A percentile compares a stretch with the other conserved stretches of the same genome.
phyloP scores from a whole-genome alignment of 2,113 vertebrate species.

The Lepidothrix coronata region DNA sequence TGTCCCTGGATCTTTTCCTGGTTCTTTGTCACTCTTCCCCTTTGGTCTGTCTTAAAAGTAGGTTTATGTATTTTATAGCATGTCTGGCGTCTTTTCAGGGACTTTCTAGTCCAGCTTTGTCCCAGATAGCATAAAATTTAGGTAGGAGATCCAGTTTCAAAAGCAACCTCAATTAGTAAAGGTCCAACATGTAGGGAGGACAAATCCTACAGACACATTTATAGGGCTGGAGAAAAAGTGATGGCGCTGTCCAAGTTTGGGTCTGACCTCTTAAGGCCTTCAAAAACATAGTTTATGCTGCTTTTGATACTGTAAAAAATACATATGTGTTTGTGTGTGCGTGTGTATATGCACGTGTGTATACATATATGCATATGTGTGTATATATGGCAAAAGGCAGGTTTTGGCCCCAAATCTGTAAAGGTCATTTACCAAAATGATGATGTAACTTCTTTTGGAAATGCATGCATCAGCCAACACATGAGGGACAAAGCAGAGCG shows the following conservation, averaged over 20 bases:
- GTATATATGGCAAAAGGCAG: neutral
- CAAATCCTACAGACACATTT: neutral
- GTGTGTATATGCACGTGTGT: neutral
- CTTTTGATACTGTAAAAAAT: neutral
- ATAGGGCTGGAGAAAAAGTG: neutral
- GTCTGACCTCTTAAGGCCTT: neutral
- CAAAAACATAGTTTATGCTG: neutral
- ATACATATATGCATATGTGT: accelerated
- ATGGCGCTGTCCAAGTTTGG: neutral
- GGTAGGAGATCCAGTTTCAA: neutral
- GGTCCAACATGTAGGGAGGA: neutral
- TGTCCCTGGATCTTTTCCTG: neutral
- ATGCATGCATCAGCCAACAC: neutral
- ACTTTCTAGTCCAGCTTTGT: neutral
- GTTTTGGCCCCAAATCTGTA: neutral
- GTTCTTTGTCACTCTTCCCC: neutral
- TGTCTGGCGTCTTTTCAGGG: neutral
- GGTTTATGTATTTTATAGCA: neutral
- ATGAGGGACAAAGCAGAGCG: neutral
- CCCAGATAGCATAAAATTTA: neutral
- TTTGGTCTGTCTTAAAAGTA: neutral
- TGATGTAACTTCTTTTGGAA: neutral
- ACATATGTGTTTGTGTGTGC: neutral
- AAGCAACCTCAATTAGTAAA: neutral
- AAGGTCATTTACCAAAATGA: neutral